A percentile compares a stretch with the other conserved stretches of the same genome.
phyloP scores from a whole-genome alignment of 2,113 vertebrate species.

The Tiliqua scincoides region DNA sequence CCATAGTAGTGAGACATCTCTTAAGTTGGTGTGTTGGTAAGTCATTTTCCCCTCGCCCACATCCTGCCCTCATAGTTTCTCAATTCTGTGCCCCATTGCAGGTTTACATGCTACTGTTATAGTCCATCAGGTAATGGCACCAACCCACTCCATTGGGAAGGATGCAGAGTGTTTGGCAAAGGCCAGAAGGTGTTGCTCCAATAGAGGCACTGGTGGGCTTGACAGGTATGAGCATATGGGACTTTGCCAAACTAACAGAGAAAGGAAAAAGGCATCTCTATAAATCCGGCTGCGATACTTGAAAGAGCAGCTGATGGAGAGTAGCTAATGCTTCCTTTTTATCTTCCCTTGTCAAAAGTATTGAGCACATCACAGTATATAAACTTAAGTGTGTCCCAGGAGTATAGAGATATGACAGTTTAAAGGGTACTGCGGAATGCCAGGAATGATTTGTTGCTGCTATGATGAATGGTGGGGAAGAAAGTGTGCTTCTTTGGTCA shows the following conservation, averaged over 20 bases:
- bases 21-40: not conserved
- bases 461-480: not conserved
- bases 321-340: constrained; percentile 30
- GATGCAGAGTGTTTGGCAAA: not conserved
- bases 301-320: constrained; percentile 24
- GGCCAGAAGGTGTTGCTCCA: not conserved
- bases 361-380: constrained; percentile 20
- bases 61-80: not conserved
- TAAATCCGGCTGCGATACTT: not conserved
- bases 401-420: constrained; percentile 26
- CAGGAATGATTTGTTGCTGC: constrained; percentile 13
- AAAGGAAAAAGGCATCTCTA: not conserved
- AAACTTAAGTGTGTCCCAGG: constrained; percentile 18
- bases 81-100: not conserved
- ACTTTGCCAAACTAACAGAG: not conserved
- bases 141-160: not conserved
- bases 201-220: not conserved
- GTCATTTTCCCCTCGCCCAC: not conserved
- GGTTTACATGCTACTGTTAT: not conserved
- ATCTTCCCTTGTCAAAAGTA: constrained; percentile 32
- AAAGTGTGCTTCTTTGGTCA: not conserved
- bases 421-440: not conserved
- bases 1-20: too few relatives aligned
- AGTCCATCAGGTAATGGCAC: not conserved
- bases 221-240: not conserved